Conservation (phyloP, 2,113 vertebrate species). For the Seriola dumerili region DNA sequence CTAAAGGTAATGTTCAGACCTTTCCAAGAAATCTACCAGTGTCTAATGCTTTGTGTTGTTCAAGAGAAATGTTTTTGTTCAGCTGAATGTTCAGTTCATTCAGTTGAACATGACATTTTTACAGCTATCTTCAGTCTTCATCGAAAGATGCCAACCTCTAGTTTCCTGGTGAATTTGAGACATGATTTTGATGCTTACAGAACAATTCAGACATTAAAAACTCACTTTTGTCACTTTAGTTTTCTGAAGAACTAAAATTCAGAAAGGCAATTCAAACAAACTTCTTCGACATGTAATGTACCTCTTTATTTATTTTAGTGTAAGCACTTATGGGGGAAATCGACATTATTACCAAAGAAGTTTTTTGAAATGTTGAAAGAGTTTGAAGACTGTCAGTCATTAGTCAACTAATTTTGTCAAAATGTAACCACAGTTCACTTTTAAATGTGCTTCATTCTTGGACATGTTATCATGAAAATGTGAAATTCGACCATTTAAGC, state of each 20-base stretch:
- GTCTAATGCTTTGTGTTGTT: not conserved
- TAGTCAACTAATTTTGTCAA: not conserved
- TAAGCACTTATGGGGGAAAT: not conserved
- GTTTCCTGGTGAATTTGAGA: not conserved
- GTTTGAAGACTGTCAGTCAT: not conserved
- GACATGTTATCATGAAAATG: not conserved
- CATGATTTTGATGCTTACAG: not conserved
- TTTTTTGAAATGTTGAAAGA: not conserved
- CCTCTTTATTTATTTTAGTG: slow-evolving; percentile 2
- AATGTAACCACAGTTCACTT: not conserved
- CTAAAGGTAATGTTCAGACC: no score
- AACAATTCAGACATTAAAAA: not conserved
- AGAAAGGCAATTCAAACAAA: not conserved
- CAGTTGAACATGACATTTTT: not conserved
- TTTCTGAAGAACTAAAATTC: not conserved
- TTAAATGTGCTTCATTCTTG: slow-evolving; percentile 7
- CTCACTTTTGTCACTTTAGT: not conserved
- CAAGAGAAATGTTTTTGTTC: not conserved
- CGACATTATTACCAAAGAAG: not conserved
- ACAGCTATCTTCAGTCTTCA: not conserved
- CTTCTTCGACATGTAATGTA: not conserved
- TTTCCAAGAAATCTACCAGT: not conserved
- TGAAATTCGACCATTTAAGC: not conserved
- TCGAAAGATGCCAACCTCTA: not conserved
- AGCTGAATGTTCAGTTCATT: no score